Percentiles rank a stretch among this genome's conserved stretches.
Conservation (phyloP, 2,113 vertebrate species). For the Misgurnus mizolepis region DNA sequence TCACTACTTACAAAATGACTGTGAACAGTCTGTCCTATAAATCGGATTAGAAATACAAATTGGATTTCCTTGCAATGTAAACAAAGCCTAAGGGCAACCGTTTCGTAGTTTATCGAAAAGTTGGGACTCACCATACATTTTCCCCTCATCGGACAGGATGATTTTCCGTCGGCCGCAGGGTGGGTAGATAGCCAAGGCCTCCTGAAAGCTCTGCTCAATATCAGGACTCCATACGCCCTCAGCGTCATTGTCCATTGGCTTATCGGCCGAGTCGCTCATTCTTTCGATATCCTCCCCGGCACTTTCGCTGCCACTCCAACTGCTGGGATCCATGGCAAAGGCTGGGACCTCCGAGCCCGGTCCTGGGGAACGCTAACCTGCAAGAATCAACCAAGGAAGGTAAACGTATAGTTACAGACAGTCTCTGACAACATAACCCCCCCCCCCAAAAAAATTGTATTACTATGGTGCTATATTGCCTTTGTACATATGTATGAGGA, state of each 20-base stretch:
- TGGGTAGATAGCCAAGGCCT: constrained; percentile 97
- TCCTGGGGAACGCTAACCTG: constrained; percentile 32
- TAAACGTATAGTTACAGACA: no score
- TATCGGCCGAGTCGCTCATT: constrained; percentile 95
- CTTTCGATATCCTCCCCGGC: constrained; percentile 93
- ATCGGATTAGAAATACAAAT: neutral
- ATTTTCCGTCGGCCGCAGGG: constrained; percentile 97
- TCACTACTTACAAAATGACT: no score
- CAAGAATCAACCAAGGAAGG: neutral
- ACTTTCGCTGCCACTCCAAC: constrained; percentile 98
- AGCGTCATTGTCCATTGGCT: constrained; percentile 94
- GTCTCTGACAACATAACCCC: no score
- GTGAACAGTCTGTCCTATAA: neutral
- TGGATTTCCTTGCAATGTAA: neutral
- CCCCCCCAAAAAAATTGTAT: neutral
- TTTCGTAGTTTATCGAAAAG: neutral
- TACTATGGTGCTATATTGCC: neutral
- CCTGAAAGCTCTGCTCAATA: constrained; percentile 99
- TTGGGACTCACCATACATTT: constrained; percentile 84
- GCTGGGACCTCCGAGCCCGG: constrained; percentile 58
- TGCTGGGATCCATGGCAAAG: constrained; percentile 90
- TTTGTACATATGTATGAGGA: neutral
- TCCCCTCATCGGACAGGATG: constrained; percentile 97
- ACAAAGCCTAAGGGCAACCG: neutral
- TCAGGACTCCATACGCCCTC: constrained; percentile 99